A percentile compares a stretch with the other conserved stretches of the same genome.
These are phyloP conservation scores for Trogon surrucura DNA, from an alignment of 2,113 vertebrate genomes.

Conservation along the genomic window DNA sequence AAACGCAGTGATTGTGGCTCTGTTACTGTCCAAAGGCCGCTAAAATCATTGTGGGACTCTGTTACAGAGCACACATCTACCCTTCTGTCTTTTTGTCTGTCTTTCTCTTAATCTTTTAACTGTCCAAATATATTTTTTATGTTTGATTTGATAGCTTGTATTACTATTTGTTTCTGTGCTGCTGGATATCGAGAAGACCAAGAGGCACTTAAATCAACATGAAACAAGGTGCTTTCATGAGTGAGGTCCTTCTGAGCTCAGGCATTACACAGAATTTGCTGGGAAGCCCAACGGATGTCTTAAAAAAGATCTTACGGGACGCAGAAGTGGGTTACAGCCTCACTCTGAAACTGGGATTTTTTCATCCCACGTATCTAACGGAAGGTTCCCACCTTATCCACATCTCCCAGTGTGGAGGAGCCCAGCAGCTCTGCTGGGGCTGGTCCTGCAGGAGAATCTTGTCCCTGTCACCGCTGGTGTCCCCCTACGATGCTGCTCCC, in stretches of 20 bases:
- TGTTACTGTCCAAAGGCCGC: neutral
- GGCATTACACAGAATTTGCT: no score
- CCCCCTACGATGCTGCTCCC: rapidly evolving
- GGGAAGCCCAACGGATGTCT: neutral
- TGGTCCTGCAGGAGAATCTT: neutral
- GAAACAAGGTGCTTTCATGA: neutral
- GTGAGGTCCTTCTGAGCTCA: neutral
- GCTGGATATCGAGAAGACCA: neutral
- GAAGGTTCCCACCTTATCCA: neutral
- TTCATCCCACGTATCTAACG: no score
- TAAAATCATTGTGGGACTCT: neutral
- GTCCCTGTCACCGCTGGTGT: rapidly evolving
- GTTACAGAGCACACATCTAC: neutral
- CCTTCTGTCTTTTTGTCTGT: neutral
- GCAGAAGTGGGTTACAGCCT: neutral
- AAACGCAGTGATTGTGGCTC: neutral
- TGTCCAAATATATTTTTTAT: no score
- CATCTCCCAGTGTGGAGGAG: neutral
- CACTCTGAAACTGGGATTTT: neutral
- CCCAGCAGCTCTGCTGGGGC: neutral
- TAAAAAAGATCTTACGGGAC: neutral
- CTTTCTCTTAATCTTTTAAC: no score
- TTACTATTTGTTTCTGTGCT: neutral
- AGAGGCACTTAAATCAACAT: neutral
- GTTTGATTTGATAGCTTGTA: neutral